Conservation (phyloP, 2,888 invertebrate genomes). For the Rotaria magnacalcarata region DNA sequence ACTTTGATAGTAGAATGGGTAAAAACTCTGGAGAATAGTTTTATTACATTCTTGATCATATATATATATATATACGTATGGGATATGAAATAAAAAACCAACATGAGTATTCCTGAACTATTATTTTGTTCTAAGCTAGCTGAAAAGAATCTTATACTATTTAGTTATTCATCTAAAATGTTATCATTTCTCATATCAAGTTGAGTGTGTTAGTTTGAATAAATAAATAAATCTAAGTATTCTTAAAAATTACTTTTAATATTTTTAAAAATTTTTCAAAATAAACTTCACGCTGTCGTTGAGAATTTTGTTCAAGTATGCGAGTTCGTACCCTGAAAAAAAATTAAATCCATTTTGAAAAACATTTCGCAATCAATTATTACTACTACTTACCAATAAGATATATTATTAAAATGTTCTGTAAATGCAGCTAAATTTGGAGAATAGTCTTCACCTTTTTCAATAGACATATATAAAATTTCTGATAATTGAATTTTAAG, state of each 20-base stretch:
- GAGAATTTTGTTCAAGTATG: constrained; percentile 82
- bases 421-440: constrained; percentile 93
- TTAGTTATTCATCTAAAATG: too few relatives aligned
- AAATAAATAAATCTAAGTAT: too few relatives aligned
- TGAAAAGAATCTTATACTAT: too few relatives aligned
- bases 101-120: too few relatives aligned
- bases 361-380: background rate
- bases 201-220: too few relatives aligned
- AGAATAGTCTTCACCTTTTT: constrained; percentile 91
- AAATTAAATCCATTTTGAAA: background rate
- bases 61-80: too few relatives aligned
- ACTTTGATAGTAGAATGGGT: too few relatives aligned
- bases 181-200: too few relatives aligned
- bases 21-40: too few relatives aligned
- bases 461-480: constrained; percentile 90
- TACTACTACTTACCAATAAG: constrained; percentile 71
- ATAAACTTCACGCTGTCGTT: constrained; percentile 88
- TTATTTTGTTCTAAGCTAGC: too few relatives aligned
- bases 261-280: constrained; percentile 87
- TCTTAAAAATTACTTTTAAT: constrained; percentile 69
- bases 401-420: constrained; percentile 98
- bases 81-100: too few relatives aligned
- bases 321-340: constrained; percentile 74
- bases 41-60: too few relatives aligned
- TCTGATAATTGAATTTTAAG: constrained; percentile 93